phyloP scores from a whole-genome alignment of 2,888 invertebrate species.

The Polyploca ridens region DNA sequence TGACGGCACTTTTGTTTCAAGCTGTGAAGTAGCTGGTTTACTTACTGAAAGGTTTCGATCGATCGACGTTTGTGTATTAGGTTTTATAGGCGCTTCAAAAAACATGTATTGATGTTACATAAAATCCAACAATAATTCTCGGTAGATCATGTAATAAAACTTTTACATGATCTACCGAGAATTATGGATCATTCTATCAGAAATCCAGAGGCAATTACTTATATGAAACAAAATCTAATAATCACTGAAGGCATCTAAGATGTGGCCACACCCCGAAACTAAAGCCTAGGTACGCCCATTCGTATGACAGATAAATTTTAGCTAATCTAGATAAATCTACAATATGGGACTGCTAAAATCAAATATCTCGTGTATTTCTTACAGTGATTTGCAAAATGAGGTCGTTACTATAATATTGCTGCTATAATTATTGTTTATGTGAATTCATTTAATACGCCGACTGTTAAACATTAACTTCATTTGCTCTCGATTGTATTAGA shows the following conservation, averaged over 20 bases:
- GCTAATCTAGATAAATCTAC: conserved; percentile 9
- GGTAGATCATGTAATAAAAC: too few relatives aligned
- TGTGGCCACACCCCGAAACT: conserved; percentile 4
- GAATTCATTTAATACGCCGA: neutral
- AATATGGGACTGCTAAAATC: conserved; percentile 6
- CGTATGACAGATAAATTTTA: conserved; percentile 7
- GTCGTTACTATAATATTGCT: neutral
- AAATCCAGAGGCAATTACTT: neutral
- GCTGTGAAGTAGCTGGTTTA: conserved; percentile 24
- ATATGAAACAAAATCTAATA: neutral
- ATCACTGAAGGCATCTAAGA: conserved; percentile 4
- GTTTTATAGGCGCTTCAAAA: neutral
- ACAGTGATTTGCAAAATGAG: conserved; percentile 3
- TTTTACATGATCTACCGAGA: too few relatives aligned
- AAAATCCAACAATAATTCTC: too few relatives aligned
- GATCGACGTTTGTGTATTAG: neutral
- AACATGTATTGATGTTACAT: too few relatives aligned
- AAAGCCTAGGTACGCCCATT: conserved; percentile 5
- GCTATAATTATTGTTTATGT: conserved; percentile 3
- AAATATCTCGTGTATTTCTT: conserved; percentile 6
- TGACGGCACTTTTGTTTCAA: conserved; percentile 42
- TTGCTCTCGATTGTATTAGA: neutral
- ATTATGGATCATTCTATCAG: too few relatives aligned
- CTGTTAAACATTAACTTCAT: neutral
- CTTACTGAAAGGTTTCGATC: conserved; percentile 4